Base-by-base conservation (phyloP, 2,113 vertebrate species). In the Brachyistius frenatus region DNA sequence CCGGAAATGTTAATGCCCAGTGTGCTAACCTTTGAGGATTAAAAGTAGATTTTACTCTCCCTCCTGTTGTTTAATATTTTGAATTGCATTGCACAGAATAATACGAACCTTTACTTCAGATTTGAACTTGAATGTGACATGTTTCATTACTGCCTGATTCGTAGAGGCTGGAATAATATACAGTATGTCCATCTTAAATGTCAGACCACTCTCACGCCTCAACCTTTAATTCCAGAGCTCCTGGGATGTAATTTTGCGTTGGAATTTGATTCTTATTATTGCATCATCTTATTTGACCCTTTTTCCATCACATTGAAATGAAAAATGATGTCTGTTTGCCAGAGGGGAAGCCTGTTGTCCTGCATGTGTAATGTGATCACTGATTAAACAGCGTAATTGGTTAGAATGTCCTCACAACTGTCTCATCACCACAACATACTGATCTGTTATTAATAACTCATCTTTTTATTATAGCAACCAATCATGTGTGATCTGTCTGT, bases 71-170 rank as follows among this genome's bases (percentile, higher is more conserved):
- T 86, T 90, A 77, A 86, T 52, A 76, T 85, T 79, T 56, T 56
- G 63, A 83, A 80, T 85, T 11, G 65, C 68, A 52, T 73, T 66
- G 66, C 53, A 69, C 50, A 55, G 71, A 92, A 90, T 88, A 87
- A 90, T 82, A 73, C 83, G 73, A 83, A 85, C 73, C 79, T 80
- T 77, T 81, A 73, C 90, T 89, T 92, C 72, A 90, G 86, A 93
- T 90, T 89, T 89, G 92, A 93, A 93, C 87, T 86, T 90, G 88
- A 94, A 94, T 93, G 93, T 91, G 91, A 92, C 87, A 86, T 88
- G 87, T 94, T 94, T 94, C 92, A 90, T 94, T 93, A 91, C 78
- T 75, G 78, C 76, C 68, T 61, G 77, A 85, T 52, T 81, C 67
- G 81, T 77, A 81, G 77, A 79, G 80, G 79, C 68, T 71, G 72